Evolutionary conservation across 1,140 invertebrate species (phyloP).

Genomic region (Adoxophyes honmai): DNA sequence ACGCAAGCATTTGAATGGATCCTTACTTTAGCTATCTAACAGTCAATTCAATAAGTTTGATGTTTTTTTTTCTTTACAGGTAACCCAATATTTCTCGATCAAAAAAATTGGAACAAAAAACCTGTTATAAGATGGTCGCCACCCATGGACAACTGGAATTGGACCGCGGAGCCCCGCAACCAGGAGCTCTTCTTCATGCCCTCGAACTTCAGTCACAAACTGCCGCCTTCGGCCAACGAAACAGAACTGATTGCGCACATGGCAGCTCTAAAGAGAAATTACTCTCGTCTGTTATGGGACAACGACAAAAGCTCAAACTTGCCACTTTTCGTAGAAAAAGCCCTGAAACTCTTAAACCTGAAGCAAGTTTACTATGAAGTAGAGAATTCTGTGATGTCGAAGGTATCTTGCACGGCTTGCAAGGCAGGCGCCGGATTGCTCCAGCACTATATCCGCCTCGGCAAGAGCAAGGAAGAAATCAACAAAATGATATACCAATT

Average conservation of each 20-base stretch:
- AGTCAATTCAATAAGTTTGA: too few species aligned
- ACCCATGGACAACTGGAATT: conserved; percentile 76
- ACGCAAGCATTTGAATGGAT: too few species aligned
- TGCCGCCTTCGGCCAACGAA: conserved; percentile 72
- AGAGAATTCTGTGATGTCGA: conserved; percentile 93
- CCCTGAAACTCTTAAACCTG: conserved; percentile 87
- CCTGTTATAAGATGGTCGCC: conserved; percentile 78
- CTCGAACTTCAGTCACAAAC: conserved; percentile 72
- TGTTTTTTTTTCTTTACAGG: conserved; percentile 47
- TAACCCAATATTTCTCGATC: conserved; percentile 64
- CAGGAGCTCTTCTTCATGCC: conserved; percentile 75
- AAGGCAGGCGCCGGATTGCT: conserved; percentile 91
- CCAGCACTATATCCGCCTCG: conserved; percentile 89
- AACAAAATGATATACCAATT: conserved; percentile 90
- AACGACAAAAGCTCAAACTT: conserved; percentile 82
- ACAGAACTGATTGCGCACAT: conserved; percentile 76
- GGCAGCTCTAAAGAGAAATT: conserved; percentile 71
- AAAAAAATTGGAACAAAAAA: conserved; percentile 37
- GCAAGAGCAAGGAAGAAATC: conserved; percentile 91
- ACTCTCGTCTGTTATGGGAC: conserved; percentile 84
- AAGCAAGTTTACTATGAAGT: conserved; percentile 90
- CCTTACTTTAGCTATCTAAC: too few species aligned
- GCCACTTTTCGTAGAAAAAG: conserved; percentile 88
- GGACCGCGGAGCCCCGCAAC: conserved; percentile 69
- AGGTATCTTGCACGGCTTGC: conserved; percentile 93